A percentile compares a stretch with the other conserved stretches of the same genome.
Conservation (phyloP, 2,888 invertebrate genomes). For the Stenurella melanura region DNA sequence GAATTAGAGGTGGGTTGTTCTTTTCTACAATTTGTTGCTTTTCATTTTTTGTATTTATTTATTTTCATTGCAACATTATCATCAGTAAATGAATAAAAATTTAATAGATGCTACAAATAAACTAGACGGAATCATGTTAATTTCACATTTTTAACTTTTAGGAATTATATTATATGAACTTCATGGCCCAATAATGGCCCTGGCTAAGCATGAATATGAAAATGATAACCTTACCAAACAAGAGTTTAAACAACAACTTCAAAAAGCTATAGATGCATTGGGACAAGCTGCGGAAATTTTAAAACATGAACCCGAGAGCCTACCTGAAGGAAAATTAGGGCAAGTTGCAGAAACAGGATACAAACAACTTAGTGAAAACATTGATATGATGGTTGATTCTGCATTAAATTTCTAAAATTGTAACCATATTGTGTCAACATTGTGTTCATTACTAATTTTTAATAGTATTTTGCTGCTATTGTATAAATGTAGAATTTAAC, state of each 20-base stretch:
- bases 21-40: not conserved
- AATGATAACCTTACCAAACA: conserved; percentile 77
- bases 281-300: conserved; percentile 81
- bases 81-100: too few relatives aligned
- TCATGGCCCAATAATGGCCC: conserved; percentile 84
- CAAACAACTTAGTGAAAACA: conserved; percentile 66
- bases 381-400: conserved; percentile 66
- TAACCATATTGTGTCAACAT: not conserved
- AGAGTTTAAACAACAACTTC: conserved; percentile 78
- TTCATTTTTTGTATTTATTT: too few relatives aligned
- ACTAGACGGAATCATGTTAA: not conserved
- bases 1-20: conserved; percentile 79
- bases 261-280: conserved; percentile 79
- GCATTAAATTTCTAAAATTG: conserved; percentile 49
- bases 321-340: conserved; percentile 81
- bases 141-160: conserved; percentile 58
- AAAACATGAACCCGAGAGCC: conserved; percentile 78
- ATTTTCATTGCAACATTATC: too few relatives aligned
- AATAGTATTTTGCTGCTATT: not conserved
- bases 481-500: not conserved
- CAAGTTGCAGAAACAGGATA: conserved; percentile 76
- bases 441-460: not conserved
- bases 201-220: conserved; percentile 81
- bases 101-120: too few relatives aligned
- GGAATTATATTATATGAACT: conserved; percentile 88